These are phyloP conservation scores for Conus ventricosus DNA, from an alignment of 1,140 invertebrate species.

Conservation along the genomic window DNA sequence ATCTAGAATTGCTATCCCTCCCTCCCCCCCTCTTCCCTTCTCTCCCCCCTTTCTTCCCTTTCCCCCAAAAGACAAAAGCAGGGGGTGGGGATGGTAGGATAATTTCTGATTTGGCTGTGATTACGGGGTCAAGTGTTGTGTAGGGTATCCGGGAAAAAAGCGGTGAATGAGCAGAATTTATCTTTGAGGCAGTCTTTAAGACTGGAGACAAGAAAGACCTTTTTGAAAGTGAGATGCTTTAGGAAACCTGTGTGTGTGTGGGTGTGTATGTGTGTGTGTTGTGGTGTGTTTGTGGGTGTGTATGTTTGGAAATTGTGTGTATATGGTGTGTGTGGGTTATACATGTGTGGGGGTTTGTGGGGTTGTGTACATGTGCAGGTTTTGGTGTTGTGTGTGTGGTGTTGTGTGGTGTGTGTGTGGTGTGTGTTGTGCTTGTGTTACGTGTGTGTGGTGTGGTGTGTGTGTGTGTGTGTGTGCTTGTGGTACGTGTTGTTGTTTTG, in stretches of 20 bases:
- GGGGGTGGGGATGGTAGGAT: too few relatives aligned
- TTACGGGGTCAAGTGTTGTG: constrained; percentile 75
- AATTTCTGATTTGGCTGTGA: too few relatives aligned
- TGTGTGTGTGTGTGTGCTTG: too few relatives aligned
- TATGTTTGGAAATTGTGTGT: background rate
- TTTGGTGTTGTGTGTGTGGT: too few relatives aligned
- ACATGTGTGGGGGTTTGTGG: background rate
- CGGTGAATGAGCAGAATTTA: constrained; percentile 75
- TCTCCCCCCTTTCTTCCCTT: too few relatives aligned
- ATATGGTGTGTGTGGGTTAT: background rate
- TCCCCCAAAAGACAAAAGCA: too few relatives aligned
- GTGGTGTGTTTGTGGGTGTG: background rate
- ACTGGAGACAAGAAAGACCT: constrained; percentile 75
- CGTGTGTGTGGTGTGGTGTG: background rate
- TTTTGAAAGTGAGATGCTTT: constrained; percentile 72
- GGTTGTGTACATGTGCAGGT: too few relatives aligned
- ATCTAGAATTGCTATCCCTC: too few relatives aligned
- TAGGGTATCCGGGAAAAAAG: constrained; percentile 74
- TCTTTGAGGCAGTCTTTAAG: constrained; percentile 76
- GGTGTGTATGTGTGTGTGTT: background rate
- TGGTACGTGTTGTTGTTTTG: too few relatives aligned
- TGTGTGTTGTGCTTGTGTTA: background rate
- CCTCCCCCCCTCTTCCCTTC: too few relatives aligned
- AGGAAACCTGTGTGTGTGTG: background rate
- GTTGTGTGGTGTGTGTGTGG: background rate